Percentiles rank a stretch among this genome's conserved stretches.
Evolutionary conservation across 2,888 invertebrate genomes (phyloP).

Genomic region (Acrobasis repandana): DNA sequence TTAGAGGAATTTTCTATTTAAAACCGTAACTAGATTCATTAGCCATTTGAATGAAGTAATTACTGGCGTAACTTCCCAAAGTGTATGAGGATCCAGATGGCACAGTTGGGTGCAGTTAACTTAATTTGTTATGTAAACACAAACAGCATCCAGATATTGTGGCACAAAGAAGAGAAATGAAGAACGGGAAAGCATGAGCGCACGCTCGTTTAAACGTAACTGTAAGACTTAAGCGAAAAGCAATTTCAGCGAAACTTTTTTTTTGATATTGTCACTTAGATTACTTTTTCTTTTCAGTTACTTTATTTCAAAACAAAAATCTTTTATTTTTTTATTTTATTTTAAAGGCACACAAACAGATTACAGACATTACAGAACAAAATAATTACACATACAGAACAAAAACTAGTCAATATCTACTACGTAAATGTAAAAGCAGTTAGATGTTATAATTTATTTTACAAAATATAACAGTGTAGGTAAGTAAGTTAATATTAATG

Average conservation of each 20-base stretch:
- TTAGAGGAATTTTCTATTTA: neutral
- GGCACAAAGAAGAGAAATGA: conserved; percentile 58
- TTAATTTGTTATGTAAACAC: conserved; percentile 47
- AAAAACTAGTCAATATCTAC: no score
- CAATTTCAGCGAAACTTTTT: neutral
- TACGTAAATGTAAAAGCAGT: no score
- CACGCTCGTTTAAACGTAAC: conserved; percentile 36
- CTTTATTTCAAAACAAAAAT: no score
- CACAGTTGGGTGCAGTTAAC: conserved; percentile 27
- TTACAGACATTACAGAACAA: no score
- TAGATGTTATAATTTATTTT: no score
- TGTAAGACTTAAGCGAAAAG: neutral
- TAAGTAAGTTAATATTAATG: no score
- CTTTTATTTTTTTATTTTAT: no score
- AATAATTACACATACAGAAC: no score
- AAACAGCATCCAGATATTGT: conserved; percentile 46
- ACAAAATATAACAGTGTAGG: no score
- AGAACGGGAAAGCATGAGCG: conserved; percentile 47
- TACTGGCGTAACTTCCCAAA: conserved; percentile 9
- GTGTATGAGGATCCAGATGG: conserved; percentile 20
- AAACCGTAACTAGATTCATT: neutral
- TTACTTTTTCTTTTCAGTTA: neutral
- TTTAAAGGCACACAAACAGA: no score
- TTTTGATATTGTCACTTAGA: neutral
- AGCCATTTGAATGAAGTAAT: conserved; percentile 8